Conservation (phyloP, 2,113 vertebrate genomes). For the Callopanchax toddi region DNA sequence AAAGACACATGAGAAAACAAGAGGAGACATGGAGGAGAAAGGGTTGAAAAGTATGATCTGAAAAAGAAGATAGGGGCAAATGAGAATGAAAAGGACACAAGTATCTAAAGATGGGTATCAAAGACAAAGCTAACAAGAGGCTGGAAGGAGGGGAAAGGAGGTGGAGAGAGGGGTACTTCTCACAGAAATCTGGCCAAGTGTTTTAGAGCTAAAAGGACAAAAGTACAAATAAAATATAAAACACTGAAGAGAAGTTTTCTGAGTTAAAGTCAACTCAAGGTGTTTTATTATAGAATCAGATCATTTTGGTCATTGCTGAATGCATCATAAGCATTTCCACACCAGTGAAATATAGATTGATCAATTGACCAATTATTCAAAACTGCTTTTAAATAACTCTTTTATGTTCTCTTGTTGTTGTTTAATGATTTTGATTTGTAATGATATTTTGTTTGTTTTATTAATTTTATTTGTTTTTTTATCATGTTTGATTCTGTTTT, state of each 20-base stretch:
- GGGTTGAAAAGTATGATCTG: constrained; percentile 31
- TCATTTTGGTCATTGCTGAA: no score
- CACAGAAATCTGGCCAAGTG: constrained; percentile 16
- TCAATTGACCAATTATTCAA: background rate
- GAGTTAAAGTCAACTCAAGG: no score
- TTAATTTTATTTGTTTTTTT: no score
- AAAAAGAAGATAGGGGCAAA: constrained; percentile 10
- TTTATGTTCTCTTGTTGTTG: no score
- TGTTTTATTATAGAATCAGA: no score
- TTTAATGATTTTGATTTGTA: no score
- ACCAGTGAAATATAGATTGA: background rate
- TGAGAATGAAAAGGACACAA: constrained; percentile 23
- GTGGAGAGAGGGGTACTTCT: constrained; percentile 26
- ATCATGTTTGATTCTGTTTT: no score
- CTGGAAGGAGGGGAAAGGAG: constrained; percentile 21
- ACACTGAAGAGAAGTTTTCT: background rate
- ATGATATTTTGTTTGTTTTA: no score
- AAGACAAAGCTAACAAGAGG: constrained; percentile 42
- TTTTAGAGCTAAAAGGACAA: constrained; percentile 26
- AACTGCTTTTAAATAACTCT: no score
- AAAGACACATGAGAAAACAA: constrained; percentile 19
- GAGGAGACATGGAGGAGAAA: background rate
- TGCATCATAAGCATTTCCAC: constrained; percentile 21
- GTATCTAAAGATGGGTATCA: constrained; percentile 44
- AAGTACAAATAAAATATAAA: constrained; percentile 36